A percentile compares a stretch with the other conserved stretches of the same genome.
phyloP scores from a whole-genome alignment of 2,888 invertebrate genomes.

The Hartigia nigra region DNA sequence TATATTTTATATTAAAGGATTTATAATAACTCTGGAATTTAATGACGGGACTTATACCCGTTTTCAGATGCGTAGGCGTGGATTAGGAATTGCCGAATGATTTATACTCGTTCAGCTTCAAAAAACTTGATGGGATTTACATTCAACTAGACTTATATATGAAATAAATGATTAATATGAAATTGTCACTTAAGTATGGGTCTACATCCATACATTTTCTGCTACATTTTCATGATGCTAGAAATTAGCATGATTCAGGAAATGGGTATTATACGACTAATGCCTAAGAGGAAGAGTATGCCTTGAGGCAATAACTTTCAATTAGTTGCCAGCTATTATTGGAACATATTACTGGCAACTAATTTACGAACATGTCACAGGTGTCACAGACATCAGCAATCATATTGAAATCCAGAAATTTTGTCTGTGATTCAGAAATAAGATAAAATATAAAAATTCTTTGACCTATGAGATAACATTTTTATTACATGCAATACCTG shows the following conservation, averaged over 20 bases:
- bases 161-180: too few relatives aligned
- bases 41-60: not conserved
- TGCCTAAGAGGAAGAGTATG: not conserved
- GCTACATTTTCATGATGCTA: not conserved
- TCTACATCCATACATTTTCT: too few relatives aligned
- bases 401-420: not conserved
- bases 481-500: not conserved
- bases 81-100: not conserved
- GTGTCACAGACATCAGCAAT: not conserved
- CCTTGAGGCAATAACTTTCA: not conserved
- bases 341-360: not conserved
- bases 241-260: not conserved
- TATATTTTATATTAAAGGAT: not conserved
- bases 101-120: not conserved
- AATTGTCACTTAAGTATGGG: not conserved
- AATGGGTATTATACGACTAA: not conserved
- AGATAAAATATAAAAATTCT: not conserved
- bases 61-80: not conserved
- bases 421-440: not conserved
- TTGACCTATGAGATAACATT: not conserved
- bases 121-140: not conserved
- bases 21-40: not conserved
- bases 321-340: not conserved
- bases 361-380: not conserved
- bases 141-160: too few relatives aligned